These are phyloP conservation scores for Pandemis heparana DNA, from an alignment of 2,888 invertebrate species.

Conservation along the genomic window DNA sequence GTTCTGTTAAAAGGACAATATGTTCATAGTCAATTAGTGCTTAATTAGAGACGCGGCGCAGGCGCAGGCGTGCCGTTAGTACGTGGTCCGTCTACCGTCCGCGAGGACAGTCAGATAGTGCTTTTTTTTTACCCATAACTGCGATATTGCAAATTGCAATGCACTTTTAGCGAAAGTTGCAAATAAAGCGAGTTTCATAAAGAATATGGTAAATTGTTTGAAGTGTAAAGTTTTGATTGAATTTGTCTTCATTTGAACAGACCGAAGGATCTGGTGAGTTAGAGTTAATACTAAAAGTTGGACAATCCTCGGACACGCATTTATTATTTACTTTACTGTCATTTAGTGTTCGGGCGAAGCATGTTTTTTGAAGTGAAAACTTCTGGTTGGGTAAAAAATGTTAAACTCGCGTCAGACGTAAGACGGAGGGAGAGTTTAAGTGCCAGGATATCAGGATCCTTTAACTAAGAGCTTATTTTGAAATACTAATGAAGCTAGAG, in stretches of 20 bases:
- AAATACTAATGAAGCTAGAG: too few relatives aligned
- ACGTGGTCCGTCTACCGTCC: not conserved
- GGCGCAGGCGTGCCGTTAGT: not conserved
- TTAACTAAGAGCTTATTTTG: too few relatives aligned
- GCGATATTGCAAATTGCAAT: not conserved
- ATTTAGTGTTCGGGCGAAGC: too few relatives aligned
- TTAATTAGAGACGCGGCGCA: not conserved
- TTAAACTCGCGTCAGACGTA: too few relatives aligned
- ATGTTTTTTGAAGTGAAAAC: too few relatives aligned
- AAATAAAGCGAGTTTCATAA: not conserved
- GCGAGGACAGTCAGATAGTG: not conserved
- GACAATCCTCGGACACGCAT: too few relatives aligned
- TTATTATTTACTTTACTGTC: too few relatives aligned
- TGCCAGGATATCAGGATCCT: too few relatives aligned
- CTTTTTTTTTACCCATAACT: not conserved
- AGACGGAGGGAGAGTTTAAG: too few relatives aligned
- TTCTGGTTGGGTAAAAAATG: too few relatives aligned
- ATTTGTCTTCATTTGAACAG: not conserved
- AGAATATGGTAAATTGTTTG: not conserved
- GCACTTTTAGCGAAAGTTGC: not conserved
- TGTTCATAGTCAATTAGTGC: not conserved
- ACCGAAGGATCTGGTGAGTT: not conserved
- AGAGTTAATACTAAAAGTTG: too few relatives aligned
- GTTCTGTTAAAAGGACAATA: not conserved
- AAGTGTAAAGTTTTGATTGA: not conserved